Base-by-base conservation (phyloP, 1,140 invertebrate genomes). In the Nasonia vitripennis region DNA sequence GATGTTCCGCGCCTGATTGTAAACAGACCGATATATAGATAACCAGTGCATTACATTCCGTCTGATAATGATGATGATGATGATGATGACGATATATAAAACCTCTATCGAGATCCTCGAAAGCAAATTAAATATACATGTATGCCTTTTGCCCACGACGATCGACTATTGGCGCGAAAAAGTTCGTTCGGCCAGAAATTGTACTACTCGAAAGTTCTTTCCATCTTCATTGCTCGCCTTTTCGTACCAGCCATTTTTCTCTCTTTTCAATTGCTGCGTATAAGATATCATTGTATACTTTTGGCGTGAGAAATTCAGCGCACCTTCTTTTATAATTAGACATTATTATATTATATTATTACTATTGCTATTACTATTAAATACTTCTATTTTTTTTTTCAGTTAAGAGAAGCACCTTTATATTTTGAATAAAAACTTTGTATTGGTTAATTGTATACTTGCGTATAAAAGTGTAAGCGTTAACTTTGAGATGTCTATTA, bases 41-140 rank as follows among this genome's bases (percentile, higher is more conserved):
- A 20, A 71, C 1, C 79, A 81, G 79, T 81, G 67, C 79, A 81
- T 73, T 74, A 82, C 70, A 74, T 82, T 82, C 81, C 81, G 81
- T 74, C 81, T 82, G 17, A n/a, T 27, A 67, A n/a, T n/a, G 0
- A 0, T 27, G 27, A 27, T 27, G 0, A 23, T 27, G 14, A 78
- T 78, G 20, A 45, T 45, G 41, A n/a, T 7, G 17, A 62, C 5
- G 17, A 62, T 20, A 62, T 7, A n/a, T 20, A 62, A 62, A 62
- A 62, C 55, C 55, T 51, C 48, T 51, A 51, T 51, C 14, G 48
- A 51, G 11, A n/a, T 68, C 23, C 51, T 48, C 23, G 41, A 51
- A 77, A 77, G n/a, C 41, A 78, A 51, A 45, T 79, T 67, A 41
- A 79, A 34, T 37, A 41, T 62, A 62, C 17, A 62, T 17, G 55